Percentiles rank a stretch among this genome's conserved stretches.
Evolutionary conservation across 2,113 vertebrate genomes (phyloP).

Genomic region (Chionomys nivalis): DNA sequence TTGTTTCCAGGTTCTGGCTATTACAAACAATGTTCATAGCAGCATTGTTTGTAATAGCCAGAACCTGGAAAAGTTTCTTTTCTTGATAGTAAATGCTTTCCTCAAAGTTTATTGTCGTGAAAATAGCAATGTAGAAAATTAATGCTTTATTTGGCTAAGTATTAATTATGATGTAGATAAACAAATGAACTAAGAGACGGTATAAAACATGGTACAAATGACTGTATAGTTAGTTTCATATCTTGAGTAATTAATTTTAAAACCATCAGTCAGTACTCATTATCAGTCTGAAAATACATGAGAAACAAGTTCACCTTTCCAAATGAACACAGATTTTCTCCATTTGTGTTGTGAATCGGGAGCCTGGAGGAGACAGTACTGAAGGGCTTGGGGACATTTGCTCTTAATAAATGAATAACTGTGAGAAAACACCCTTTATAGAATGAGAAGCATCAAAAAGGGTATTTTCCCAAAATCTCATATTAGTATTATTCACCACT

Average conservation of each 20-base stretch:
- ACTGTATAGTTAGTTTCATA: not conserved
- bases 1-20: no score
- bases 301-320: not conserved
- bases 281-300: slow-evolving; percentile 17
- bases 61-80: slow-evolving; percentile 38
- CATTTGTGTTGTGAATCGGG: not conserved
- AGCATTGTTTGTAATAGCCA: no score
- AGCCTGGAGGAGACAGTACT: not conserved
- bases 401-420: not conserved
- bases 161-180: slow-evolving; percentile 14
- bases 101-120: not conserved
- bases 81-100: slow-evolving; percentile 27
- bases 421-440: not conserved
- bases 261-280: not conserved
- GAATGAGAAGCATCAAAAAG: slow-evolving; percentile 10
- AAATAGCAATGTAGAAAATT: slow-evolving; percentile 40
- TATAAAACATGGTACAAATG: not conserved
- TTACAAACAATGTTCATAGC: no score
- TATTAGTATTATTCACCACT: not conserved
- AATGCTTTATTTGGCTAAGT: slow-evolving; percentile 14
- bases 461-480: slow-evolving; percentile 16
- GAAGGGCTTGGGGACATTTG: not conserved
- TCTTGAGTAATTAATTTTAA: slow-evolving; percentile 45
- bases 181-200: slow-evolving; percentile 2
- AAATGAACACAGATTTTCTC: not conserved